Evolutionary conservation across 2,797 vertebrate species (phyloP).

Genomic region (Serranus cabrilla): DNA sequence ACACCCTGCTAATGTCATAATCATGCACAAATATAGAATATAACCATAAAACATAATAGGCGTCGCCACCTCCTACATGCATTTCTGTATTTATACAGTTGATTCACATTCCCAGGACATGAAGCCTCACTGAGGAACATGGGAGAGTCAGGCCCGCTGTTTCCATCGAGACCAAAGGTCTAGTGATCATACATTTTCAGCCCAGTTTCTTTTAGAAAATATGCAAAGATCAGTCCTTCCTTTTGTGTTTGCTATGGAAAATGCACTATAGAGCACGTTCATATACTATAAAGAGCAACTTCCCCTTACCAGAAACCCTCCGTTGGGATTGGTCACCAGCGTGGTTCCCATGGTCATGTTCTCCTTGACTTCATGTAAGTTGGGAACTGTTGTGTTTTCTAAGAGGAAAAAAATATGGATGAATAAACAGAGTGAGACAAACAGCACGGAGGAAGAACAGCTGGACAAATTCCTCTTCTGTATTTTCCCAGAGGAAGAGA

Average conservation of each 20-base stretch:
- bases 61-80: not conserved
- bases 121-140: slow-evolving; percentile 38
- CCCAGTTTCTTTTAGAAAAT: slow-evolving; percentile 25
- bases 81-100: slow-evolving; percentile 34
- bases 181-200: slow-evolving; percentile 27
- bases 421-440: slow-evolving; percentile 78
- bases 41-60: slow-evolving; percentile 18
- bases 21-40: slow-evolving; percentile 19
- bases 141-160: slow-evolving; percentile 24
- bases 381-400: slow-evolving; percentile 94
- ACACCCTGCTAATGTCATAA: not conserved
- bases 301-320: slow-evolving; percentile 95
- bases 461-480: slow-evolving; percentile 74
- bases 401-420: slow-evolving; percentile 70
- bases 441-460: slow-evolving; percentile 68
- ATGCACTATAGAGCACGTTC: slow-evolving; percentile 24
- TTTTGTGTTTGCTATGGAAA: slow-evolving; percentile 45
- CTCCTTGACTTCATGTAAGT: slow-evolving; percentile 95
- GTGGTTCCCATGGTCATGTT: slow-evolving; percentile 99
- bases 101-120: slow-evolving; percentile 64
- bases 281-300: slow-evolving; percentile 32
- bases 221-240: slow-evolving; percentile 18
- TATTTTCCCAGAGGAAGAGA: slow-evolving; percentile 77
- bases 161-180: slow-evolving; percentile 60
- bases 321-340: slow-evolving; percentile 93